Evolutionary conservation across 35 echinoderm and acorn worm genomes (phyloP), one percentile per base, ranked within the genome.

Genomic region (Lytechinus pictus): DNA sequence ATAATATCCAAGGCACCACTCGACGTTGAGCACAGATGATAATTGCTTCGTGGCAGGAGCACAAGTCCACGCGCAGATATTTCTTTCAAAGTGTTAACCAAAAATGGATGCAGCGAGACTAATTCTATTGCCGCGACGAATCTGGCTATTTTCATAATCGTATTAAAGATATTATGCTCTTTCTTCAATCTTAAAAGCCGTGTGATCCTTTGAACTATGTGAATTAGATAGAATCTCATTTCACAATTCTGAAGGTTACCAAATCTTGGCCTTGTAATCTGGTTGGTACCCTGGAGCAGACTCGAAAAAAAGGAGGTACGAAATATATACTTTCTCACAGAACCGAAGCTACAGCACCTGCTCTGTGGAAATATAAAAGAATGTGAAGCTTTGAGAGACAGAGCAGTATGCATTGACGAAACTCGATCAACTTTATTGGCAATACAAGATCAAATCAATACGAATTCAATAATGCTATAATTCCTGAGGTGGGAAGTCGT

Each of bases 371-470:
- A 2, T 44, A 44, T 44, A 79, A 79, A n/a, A 79, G 21, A 79
- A 79, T 79, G 66, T 79, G 66, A 24, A 16, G 66, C 66, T n/a
- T 16, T 24, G 66, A 79, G 66, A 79, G 19, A 79, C 21, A 19
- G 4, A 24, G 16, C 19, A 79, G 66, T 79, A 24, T 19, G 66
- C 66, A 79, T 79, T 24, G 66, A 79, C 66, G 66, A 79, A 79
- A 79, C 66, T 79, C 66, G 66, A 79, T 79, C 66, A 79, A 79
- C 66, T 1, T 79, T 79, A 79, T 79, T 79, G 19, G 66, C 66
- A 79, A 79, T 79, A 79, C 66, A 79, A 79, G 66, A 79, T 79
- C 66, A n/a, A 79, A 79, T 79, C 66, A 79, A 79, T 79, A 79
- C n/a, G 66, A 79, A 27, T 79, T 79, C 66, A 79, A 79, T 79